A percentile compares a stretch with the other conserved stretches of the same genome.
Conservation (phyloP, 2,113 vertebrate species). For the Speoplatyrhinus poulsoni region DNA sequence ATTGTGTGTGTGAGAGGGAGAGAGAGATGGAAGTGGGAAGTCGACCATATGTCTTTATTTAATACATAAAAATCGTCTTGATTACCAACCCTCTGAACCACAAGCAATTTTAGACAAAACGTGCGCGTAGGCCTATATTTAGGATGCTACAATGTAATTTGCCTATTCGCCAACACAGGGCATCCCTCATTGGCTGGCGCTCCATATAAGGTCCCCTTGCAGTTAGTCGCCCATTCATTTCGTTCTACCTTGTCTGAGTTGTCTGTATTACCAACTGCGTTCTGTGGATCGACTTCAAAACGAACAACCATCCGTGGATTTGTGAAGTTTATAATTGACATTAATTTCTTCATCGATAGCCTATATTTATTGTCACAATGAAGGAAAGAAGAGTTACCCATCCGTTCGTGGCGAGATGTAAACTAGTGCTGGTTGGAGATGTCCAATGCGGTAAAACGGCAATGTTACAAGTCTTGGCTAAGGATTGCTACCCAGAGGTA, state of each 20-base stretch:
- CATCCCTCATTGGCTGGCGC: conserved; percentile 70
- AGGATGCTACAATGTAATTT: background rate
- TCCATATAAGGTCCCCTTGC: conserved; percentile 70
- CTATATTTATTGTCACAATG: conserved; percentile 71
- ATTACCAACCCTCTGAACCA: too few relatives aligned
- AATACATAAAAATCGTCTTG: too few relatives aligned
- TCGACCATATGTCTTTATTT: too few relatives aligned
- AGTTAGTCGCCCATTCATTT: conserved; percentile 35
- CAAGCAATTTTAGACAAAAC: too few relatives aligned
- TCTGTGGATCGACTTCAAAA: background rate
- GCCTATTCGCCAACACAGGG: background rate
- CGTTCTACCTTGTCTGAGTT: background rate
- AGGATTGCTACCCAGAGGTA: conserved; percentile 97
- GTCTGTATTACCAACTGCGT: background rate
- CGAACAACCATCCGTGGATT: conserved; percentile 10
- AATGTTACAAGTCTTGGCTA: conserved; percentile 94
- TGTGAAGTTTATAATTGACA: conserved; percentile 1
- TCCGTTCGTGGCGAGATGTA: conserved; percentile 86
- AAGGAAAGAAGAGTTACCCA: conserved; percentile 86
- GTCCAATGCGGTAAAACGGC: conserved; percentile 97
- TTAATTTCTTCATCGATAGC: background rate
- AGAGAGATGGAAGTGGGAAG: too few relatives aligned
- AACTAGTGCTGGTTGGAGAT: conserved; percentile 91
- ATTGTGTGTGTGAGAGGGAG: too few relatives aligned
- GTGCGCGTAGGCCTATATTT: background rate